A percentile compares a stretch with the other conserved stretches of the same genome.
These are phyloP conservation scores for Tricholaema leucomelas DNA, from an alignment of 2,113 vertebrate species.

Conservation along the genomic window DNA sequence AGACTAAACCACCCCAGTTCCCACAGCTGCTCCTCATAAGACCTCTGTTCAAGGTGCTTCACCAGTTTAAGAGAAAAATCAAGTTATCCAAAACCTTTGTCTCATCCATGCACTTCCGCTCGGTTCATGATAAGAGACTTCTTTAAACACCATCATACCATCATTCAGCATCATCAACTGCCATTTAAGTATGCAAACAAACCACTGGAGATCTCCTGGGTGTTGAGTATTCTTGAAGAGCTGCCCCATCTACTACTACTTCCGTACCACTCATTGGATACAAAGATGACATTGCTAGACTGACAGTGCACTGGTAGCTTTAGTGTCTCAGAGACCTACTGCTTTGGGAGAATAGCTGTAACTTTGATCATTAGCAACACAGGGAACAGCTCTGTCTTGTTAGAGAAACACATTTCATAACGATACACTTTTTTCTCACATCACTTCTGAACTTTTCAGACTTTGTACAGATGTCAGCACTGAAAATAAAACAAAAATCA, in stretches of 20 bases:
- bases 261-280: neutral
- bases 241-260: neutral
- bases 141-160: neutral
- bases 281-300: neutral
- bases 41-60: too few species aligned
- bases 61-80: neutral
- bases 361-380: neutral
- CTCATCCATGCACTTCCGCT: neutral
- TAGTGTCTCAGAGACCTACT: too few species aligned
- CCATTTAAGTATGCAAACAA: neutral
- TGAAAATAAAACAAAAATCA: neutral
- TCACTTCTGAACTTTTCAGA: neutral
- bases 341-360: neutral
- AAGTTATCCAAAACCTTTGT: neutral
- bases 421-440: neutral
- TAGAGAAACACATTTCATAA: neutral
- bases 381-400: accelerated
- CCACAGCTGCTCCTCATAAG: too few species aligned
- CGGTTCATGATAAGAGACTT: neutral
- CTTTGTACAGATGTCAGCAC: neutral
- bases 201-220: neutral
- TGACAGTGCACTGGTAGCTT: neutral
- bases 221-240: neutral
- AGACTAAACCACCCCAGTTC: too few species aligned
- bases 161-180: neutral